Evolutionary conservation across 2,113 vertebrate species (phyloP), one percentile per base, ranked within the genome.

Genomic region (Tychaedon coryphoeus): DNA sequence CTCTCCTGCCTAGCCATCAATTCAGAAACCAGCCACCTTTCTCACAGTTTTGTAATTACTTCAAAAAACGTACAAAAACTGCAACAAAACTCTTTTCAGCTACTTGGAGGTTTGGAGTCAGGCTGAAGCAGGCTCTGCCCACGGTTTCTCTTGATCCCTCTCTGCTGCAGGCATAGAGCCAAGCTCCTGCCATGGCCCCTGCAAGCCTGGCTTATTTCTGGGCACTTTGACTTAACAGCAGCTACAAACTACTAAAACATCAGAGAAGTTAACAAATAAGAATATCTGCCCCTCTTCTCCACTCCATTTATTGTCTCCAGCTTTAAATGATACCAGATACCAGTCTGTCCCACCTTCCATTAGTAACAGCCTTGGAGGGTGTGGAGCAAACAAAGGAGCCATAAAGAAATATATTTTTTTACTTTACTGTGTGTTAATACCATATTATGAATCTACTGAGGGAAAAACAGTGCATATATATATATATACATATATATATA

Each of bases 291-390:
- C 48, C 20, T 56, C 18, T 80, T 85, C 71, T 47, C 42, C 43
- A 19, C 43, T 51, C 12, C 24, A n/a, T 3, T 33, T 57, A 54
- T 70, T 54, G 40, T n/a, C 40, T 45, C 36, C 22, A 24, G 29
- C 10, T 70, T 69, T 36, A 24, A 53, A 53, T 56, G 14, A 19
- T 25, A 64, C 28, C 4, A 6, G 50, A 66, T 47, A 62, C 47
- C 18, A 70, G 34, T 66, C 67, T 47, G 13, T 40, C 17, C 34
- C 28, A 66, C 7, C 8, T 74, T 40, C 28, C n/a, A 48, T 40
- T 57, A 65, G 20, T 33, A 65, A 69, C 19, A 70, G 16, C 33
- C 40, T 36, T 0, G 0, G 25, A 62, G 6, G 12, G 6, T 31
- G 29, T 5, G 6, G 34, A 67, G 20, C 19, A 67, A 51, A 33